Evolutionary conservation across 2,888 invertebrate genomes (phyloP).

Genomic region (Drosophila setosimentum): DNA sequence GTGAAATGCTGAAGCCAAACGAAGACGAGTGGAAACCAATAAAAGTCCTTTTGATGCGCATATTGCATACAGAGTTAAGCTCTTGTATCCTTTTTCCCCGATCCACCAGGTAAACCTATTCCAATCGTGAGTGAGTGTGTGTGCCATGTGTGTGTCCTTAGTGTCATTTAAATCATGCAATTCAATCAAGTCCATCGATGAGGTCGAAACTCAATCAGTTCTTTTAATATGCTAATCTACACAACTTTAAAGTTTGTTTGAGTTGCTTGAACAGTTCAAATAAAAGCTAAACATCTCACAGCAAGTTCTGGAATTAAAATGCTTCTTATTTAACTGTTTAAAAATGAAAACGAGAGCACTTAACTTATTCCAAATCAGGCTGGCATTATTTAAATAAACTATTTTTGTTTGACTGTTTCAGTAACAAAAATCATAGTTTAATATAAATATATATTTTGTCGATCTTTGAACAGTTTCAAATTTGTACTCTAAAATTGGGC

Average conservation of each 20-base stretch:
- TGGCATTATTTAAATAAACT: not conserved
- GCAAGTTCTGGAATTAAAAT: no score
- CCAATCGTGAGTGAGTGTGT: not conserved
- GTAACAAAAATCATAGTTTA: fast-evolving
- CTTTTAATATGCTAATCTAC: constrained; percentile 61
- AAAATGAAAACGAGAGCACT: not conserved
- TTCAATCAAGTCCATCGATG: constrained; percentile 8
- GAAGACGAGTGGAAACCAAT: constrained; percentile 20
- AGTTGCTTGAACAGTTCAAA: not conserved
- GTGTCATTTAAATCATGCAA: constrained; percentile 4
- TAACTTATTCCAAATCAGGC: not conserved
- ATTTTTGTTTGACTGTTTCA: no score
- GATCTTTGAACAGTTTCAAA: not conserved
- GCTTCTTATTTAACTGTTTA: no score
- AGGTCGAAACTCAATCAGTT: constrained; percentile 35
- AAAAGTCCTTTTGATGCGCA: constrained; percentile 27
- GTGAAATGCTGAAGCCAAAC: constrained; percentile 13
- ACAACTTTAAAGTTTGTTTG: not conserved
- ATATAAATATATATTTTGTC: not conserved
- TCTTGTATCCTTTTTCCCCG: not conserved
- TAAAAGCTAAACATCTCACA: not conserved
- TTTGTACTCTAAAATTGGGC: not conserved
- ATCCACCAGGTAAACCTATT: constrained; percentile 1
- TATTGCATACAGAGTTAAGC: constrained; percentile 11
- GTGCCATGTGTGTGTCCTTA: not conserved